Conservation (phyloP, 2,113 vertebrate genomes). For the Leucoraja erinaceus region DNA sequence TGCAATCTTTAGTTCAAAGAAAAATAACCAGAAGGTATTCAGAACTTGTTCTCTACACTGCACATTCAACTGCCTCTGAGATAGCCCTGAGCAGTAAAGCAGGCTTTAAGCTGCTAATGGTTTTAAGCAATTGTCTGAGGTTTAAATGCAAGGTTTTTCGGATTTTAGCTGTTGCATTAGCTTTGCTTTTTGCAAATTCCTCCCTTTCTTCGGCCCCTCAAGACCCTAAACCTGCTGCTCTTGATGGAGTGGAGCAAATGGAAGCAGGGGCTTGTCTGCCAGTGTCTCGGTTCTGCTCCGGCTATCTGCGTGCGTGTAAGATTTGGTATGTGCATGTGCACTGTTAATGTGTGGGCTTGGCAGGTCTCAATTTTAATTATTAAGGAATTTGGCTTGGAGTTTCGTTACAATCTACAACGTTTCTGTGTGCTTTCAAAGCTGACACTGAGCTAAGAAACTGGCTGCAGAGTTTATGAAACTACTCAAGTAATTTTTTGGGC, state of each 20-base stretch:
- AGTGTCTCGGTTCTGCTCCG: background rate
- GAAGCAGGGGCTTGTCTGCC: background rate
- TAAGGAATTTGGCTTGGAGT: background rate
- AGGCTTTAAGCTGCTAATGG: slow-evolving; percentile 34
- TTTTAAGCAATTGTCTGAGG: slow-evolving; percentile 5
- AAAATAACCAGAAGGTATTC: slow-evolving; percentile 22
- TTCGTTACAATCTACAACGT: background rate
- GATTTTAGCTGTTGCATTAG: slow-evolving; percentile 27
- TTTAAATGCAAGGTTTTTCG: slow-evolving; percentile 23
- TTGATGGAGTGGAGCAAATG: background rate
- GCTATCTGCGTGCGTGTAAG: background rate
- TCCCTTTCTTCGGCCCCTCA: slow-evolving; percentile 22
- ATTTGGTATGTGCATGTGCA: slow-evolving; percentile 9
- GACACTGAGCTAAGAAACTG: background rate
- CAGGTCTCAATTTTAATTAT: slow-evolving; percentile 25
- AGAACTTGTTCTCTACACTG: background rate
- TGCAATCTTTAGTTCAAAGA: slow-evolving; percentile 8
- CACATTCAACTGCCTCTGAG: background rate
- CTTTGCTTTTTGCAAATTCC: background rate
- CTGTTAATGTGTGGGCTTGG: background rate
- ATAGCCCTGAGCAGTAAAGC: slow-evolving; percentile 16
- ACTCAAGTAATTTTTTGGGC: background rate
- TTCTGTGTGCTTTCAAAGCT: background rate
- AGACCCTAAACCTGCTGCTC: background rate
- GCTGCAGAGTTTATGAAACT: background rate